These are phyloP conservation scores for Haliclona indistincta DNA, from an alignment of 37 sponge, comb jelly and placozoan genomes.

Conservation along the genomic window DNA sequence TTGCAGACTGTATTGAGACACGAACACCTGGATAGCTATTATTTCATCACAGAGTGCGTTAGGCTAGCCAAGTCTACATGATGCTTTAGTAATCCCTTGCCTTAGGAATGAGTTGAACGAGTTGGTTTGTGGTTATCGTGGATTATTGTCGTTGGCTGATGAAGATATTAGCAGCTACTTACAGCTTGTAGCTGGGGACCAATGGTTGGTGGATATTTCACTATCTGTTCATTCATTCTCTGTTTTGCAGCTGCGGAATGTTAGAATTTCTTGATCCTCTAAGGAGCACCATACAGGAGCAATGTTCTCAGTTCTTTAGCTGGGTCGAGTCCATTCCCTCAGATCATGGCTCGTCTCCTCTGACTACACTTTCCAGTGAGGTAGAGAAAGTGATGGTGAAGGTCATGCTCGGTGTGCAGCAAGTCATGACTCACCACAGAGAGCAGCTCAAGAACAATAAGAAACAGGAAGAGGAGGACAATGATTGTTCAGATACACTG, in stretches of 20 bases:
- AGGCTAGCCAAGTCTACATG: no score
- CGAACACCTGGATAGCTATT: no score
- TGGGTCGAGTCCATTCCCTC: not conserved
- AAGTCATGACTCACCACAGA: slow-evolving; percentile 29
- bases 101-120: no score
- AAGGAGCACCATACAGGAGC: not conserved
- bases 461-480: not conserved
- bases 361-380: not conserved
- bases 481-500: no score
- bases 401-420: slow-evolving; percentile 26
- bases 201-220: no score
- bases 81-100: no score
- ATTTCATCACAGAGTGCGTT: no score
- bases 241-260: slow-evolving; percentile 10
- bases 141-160: no score
- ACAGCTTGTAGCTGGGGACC: no score
- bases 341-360: not conserved
- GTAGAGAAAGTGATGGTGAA: not conserved
- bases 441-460: not conserved
- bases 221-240: not conserved
- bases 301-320: not conserved
- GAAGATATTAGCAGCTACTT: no score
- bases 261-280: slow-evolving; percentile 9
- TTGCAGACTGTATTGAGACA: no score
- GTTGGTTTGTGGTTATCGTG: no score